Evolutionary conservation across 2,113 vertebrate genomes (phyloP), one percentile per base, ranked within the genome.

Genomic region (Rhodinocichla rosea): DNA sequence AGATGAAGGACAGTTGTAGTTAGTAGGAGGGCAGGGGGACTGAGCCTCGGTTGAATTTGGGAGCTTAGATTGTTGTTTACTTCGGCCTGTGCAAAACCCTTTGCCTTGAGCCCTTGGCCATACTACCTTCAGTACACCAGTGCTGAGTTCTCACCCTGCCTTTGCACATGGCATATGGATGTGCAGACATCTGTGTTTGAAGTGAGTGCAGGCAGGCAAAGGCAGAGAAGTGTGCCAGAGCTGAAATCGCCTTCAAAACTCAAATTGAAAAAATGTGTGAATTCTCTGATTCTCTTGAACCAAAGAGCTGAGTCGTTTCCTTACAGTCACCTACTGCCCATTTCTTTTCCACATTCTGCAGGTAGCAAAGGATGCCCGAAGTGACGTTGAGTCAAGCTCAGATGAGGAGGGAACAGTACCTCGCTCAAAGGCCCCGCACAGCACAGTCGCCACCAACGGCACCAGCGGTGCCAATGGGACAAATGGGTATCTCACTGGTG

Each of bases 301-400:
- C 55, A 62, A 56, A 87, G 84, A 71, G 13, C 47, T 69, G 53
- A 26, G 13, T 53, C 44, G 23, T 88, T 90, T 79, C 65, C 55
- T 44, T 79, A 37, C 37, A 65, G 9, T 92, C 57, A 67, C 59
- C 69, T 55, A 32, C 33, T 82, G 37, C 55, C 64, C 87, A 6
- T 59, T 95, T 80, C 35, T 89, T 95, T 90, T 55, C 55, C 85
- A 67, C 82, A 21, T 96, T 86, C 44, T 85, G 2, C 97, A 99
- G 99, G 99, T 99, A 93, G 98, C 99, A 90, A 99, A 99, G 97
- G 99, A 99, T 90, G 98, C 99, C 94, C 98, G 99, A 93, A 99
- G 99, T 75, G 99, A 99, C 89, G 98, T 99, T 30, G 99, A 99
- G 97, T 99, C 99, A 79, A 99, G 99, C 97, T 99, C 99, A 68